phyloP scores from a whole-genome alignment of 2,797 vertebrate genomes.

The Argya squamiceps region DNA sequence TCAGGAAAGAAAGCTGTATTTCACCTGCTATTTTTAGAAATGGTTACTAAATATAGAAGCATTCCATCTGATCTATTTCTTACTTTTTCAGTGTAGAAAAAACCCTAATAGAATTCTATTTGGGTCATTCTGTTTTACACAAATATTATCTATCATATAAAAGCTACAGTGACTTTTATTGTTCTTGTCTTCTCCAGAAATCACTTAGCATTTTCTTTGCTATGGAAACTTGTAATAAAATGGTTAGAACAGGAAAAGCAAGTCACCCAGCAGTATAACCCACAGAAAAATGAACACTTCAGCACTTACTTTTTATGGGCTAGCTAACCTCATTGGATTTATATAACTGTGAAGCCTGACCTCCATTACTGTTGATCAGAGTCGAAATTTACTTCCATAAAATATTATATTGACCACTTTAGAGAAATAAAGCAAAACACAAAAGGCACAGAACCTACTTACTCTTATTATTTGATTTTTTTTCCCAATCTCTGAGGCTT shows the following conservation, averaged over 20 bases:
- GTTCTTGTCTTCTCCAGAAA: constrained; percentile 17
- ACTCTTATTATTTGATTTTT: neutral
- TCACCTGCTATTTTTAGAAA: neutral
- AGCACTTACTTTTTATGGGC: constrained; percentile 67
- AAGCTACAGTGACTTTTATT: neutral
- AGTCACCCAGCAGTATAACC: constrained; percentile 2
- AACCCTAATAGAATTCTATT: neutral
- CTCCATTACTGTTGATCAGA: constrained; percentile 39
- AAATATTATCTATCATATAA: neutral
- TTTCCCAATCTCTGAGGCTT: neutral
- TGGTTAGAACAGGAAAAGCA: constrained; percentile 25
- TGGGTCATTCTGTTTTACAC: neutral
- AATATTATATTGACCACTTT: neutral
- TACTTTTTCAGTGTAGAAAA: neutral
- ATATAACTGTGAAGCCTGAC: constrained; percentile 48
- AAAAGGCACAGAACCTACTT: neutral
- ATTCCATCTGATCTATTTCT: neutral
- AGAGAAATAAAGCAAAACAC: neutral
- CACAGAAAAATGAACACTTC: constrained; percentile 63
- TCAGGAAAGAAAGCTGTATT: neutral
- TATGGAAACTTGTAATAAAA: constrained; percentile 54
- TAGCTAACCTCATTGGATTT: constrained; percentile 67
- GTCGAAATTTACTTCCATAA: constrained; percentile 54
- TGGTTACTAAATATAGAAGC: neutral
- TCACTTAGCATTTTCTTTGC: constrained; percentile 35